Evolutionary conservation across 2,888 invertebrate species (phyloP).

Genomic region (Dichetophora obliterata): DNA sequence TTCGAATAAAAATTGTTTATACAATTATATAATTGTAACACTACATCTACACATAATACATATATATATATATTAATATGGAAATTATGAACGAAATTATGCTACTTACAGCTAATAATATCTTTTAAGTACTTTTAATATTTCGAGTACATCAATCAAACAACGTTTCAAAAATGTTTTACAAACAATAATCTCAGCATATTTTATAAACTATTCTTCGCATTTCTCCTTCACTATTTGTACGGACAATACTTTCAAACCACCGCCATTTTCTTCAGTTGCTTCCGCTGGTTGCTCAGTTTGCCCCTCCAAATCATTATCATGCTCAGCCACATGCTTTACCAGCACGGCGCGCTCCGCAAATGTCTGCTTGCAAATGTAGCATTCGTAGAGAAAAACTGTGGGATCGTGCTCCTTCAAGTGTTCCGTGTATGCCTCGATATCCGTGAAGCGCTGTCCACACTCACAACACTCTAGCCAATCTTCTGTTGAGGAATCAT

Average conservation of each 20-base stretch:
- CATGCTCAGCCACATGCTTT: slow-evolving; percentile 53
- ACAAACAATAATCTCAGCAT: background rate
- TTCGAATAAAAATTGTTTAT: no score
- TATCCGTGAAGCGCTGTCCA: slow-evolving; percentile 60
- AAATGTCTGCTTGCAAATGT: slow-evolving; percentile 58
- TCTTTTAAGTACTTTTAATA: slow-evolving; percentile 26
- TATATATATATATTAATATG: no score
- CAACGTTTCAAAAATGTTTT: background rate
- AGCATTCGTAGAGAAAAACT: slow-evolving; percentile 53
- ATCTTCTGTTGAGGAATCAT: slow-evolving; percentile 57
- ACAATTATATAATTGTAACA: no score
- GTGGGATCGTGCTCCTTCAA: slow-evolving; percentile 62
- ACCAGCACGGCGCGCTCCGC: slow-evolving; percentile 54
- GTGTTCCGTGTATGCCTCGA: slow-evolving; percentile 64
- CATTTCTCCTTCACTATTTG: background rate
- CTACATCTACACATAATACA: no score
- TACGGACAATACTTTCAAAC: no score
- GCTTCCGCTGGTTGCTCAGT: slow-evolving; percentile 27
- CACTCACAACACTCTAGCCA: slow-evolving; percentile 67
- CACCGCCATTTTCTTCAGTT: background rate
- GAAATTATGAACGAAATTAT: background rate
- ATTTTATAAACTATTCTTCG: slow-evolving; percentile 9
- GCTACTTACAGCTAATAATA: background rate
- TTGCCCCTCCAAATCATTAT: slow-evolving; percentile 39
- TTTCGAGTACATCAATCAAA: slow-evolving; percentile 3